Conservation (phyloP, 2,797 vertebrate genomes). For the Muscicapa striata region DNA sequence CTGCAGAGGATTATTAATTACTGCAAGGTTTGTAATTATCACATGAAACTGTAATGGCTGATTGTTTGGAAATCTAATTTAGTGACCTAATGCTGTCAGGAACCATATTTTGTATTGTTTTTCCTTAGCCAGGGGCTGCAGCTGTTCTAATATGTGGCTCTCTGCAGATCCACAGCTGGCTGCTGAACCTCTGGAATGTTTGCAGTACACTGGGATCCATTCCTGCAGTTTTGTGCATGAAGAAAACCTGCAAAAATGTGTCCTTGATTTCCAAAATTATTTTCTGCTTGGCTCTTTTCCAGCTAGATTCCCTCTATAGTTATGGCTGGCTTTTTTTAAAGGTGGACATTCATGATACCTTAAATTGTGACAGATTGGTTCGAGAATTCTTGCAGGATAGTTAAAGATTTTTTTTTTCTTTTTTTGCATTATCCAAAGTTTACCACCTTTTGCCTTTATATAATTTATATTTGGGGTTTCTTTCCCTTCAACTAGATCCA, state of each 20-base stretch:
- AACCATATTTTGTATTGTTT: not conserved
- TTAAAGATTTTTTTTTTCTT: not conserved
- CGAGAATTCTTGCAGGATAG: not conserved
- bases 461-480: not conserved
- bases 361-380: not conserved
- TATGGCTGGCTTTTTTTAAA: not conserved
- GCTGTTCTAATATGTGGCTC: not conserved
- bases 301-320: not conserved
- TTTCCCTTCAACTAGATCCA: not conserved
- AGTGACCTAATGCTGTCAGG: not conserved
- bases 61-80: not conserved
- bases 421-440: not conserved
- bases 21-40: not conserved
- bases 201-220: not conserved
- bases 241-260: not conserved
- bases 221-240: not conserved
- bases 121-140: not conserved
- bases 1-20: not conserved
- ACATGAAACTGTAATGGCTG: not conserved
- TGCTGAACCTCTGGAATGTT: not conserved
- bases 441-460: not conserved
- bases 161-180: not conserved
- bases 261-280: not conserved
- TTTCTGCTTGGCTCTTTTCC: not conserved
- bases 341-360: accelerated